Conservation (phyloP, 2,797 vertebrate species). For the Coregonus sp. region DNA sequence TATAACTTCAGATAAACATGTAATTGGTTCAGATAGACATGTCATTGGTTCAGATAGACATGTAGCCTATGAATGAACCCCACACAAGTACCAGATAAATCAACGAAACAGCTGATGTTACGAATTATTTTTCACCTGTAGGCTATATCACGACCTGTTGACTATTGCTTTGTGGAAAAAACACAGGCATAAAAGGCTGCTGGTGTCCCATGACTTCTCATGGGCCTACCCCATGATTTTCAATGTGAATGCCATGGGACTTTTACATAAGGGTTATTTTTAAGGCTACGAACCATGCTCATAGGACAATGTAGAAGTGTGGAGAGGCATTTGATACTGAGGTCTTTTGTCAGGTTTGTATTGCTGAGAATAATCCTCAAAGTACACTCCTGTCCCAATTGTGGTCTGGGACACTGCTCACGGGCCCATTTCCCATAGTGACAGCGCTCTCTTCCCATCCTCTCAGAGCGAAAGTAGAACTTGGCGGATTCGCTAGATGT, state of each 20-base stretch:
- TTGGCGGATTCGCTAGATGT: conserved; percentile 8
- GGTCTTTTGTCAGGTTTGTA: conserved; percentile 44
- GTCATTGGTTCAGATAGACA: too few relatives aligned
- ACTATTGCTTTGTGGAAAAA: too few relatives aligned
- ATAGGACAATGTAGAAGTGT: background rate
- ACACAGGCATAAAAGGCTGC: too few relatives aligned
- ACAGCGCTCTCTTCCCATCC: conserved; percentile 18
- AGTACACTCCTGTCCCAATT: conserved; percentile 9
- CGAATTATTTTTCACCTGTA: too few relatives aligned
- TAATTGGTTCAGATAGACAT: too few relatives aligned
- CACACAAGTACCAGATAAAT: too few relatives aligned
- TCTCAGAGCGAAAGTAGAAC: background rate
- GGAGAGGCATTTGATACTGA: conserved; percentile 48
- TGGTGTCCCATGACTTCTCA: background rate
- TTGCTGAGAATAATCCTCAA: conserved; percentile 28
- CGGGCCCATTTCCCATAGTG: conserved; percentile 10
- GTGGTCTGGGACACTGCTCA: background rate
- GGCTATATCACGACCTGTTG: too few relatives aligned
- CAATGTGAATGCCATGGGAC: background rate
- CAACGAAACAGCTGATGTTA: too few relatives aligned
- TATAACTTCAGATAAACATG: too few relatives aligned
- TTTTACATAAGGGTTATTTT: background rate
- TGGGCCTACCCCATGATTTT: background rate
- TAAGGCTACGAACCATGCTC: background rate
- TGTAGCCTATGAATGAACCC: too few relatives aligned